Evolutionary conservation across 2,797 vertebrate species (phyloP).

Genomic region (Hydrolagus colliei): DNA sequence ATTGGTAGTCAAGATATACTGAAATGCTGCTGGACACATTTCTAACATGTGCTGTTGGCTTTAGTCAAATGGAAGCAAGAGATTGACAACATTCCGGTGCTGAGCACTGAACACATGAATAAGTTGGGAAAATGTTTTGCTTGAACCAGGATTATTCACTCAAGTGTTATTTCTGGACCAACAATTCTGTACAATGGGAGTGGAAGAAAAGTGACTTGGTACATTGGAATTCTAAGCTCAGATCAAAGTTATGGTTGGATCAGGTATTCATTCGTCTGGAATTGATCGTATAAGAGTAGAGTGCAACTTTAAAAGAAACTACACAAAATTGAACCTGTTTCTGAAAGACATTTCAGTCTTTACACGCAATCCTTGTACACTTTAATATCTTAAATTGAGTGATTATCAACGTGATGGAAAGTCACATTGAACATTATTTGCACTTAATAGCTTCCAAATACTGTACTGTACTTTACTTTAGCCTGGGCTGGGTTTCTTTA

Average conservation of each 20-base stretch:
- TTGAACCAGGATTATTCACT: conserved; percentile 26
- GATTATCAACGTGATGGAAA: background rate
- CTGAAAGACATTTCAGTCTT: background rate
- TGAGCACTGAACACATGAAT: background rate
- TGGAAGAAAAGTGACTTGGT: conserved; percentile 12
- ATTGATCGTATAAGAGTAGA: background rate
- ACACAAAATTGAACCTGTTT: background rate
- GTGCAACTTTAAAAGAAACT: background rate
- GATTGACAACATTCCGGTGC: background rate
- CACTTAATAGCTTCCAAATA: background rate
- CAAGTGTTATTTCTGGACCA: conserved; percentile 11
- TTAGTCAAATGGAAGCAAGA: background rate
- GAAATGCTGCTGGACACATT: too few species aligned
- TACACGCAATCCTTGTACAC: background rate
- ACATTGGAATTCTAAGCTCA: background rate
- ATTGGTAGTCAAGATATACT: background rate
- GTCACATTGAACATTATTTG: conserved; percentile 15
- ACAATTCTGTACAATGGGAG: background rate
- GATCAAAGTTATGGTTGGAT: background rate
- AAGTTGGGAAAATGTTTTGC: conserved; percentile 9
- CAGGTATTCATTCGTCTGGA: background rate
- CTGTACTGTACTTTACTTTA: background rate
- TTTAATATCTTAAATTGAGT: background rate
- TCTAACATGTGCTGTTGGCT: background rate
- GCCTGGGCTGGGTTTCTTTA: conserved; percentile 18